Conservation (phyloP, 2,888 invertebrate species). For the Leptopterna dolabrata region DNA sequence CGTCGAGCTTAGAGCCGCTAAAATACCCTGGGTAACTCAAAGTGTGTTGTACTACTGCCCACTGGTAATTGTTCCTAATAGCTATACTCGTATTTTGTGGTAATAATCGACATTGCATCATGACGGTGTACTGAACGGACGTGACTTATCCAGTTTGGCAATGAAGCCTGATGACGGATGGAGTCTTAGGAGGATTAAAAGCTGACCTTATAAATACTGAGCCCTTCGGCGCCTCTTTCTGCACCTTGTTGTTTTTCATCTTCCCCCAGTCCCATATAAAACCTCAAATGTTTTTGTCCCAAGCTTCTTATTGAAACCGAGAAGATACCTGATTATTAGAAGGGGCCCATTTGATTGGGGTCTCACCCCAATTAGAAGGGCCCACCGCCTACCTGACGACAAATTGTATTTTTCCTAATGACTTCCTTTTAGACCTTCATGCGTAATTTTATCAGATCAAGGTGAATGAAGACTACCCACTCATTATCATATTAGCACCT, state of each 20-base stretch:
- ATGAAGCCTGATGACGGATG: neutral
- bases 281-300: constrained; percentile 1
- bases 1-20: too few species aligned
- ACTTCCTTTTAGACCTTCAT: neutral
- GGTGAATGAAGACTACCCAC: neutral
- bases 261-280: neutral
- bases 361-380: constrained; percentile 43
- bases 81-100: too few species aligned
- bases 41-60: too few species aligned
- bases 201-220: constrained; percentile 13
- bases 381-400: constrained; percentile 11
- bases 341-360: constrained; percentile 47
- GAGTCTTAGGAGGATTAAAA: neutral
- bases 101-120: too few species aligned
- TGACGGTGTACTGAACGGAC: too few species aligned
- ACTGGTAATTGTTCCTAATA: too few species aligned
- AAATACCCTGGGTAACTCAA: too few species aligned
- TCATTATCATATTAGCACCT: constrained; percentile 27
- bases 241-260: constrained; percentile 5
- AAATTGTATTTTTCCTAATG: constrained; percentile 46
- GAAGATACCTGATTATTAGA: constrained; percentile 50
- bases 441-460: neutral
- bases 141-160: too few species aligned
- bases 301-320: constrained; percentile 48
- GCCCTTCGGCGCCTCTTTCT: constrained; percentile 24